phyloP scores from a whole-genome alignment of 1,140 invertebrate genomes.

The Temnothorax curvispinosus region DNA sequence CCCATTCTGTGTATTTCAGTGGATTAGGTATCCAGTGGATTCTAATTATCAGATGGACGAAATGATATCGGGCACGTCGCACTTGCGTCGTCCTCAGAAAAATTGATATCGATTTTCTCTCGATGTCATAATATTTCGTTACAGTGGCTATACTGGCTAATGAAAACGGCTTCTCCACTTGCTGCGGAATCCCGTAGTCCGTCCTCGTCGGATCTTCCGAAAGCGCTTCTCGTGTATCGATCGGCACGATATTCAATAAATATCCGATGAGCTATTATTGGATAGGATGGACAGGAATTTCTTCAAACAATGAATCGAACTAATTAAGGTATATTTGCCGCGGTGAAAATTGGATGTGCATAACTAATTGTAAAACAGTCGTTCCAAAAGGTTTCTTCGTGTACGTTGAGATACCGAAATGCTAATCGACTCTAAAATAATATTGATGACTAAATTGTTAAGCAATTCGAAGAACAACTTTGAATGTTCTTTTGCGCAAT shows the following conservation, averaged over 20 bases:
- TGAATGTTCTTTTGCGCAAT: neutral
- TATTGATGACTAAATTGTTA: slow-evolving; percentile 5
- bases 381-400: neutral
- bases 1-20: slow-evolving; percentile 11
- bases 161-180: slow-evolving; percentile 58
- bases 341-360: neutral
- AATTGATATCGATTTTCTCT: slow-evolving; percentile 68
- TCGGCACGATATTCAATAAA: slow-evolving; percentile 23
- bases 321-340: neutral
- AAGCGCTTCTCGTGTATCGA: slow-evolving; percentile 16
- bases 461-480: slow-evolving; percentile 21
- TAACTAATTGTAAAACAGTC: neutral
- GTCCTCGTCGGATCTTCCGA: neutral
- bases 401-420: neutral
- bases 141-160: slow-evolving; percentile 13
- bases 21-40: slow-evolving; percentile 47
- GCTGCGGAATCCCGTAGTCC: slow-evolving; percentile 16
- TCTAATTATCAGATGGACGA: slow-evolving; percentile 65
- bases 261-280: neutral
- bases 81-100: slow-evolving; percentile 58
- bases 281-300: neutral
- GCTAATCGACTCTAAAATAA: slow-evolving; percentile 1
- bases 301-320: neutral
- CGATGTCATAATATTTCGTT: slow-evolving; percentile 69
- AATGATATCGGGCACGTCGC: slow-evolving; percentile 30